Evolutionary conservation across 2,888 invertebrate species (phyloP).

Genomic region (Drosophila putrida): DNA sequence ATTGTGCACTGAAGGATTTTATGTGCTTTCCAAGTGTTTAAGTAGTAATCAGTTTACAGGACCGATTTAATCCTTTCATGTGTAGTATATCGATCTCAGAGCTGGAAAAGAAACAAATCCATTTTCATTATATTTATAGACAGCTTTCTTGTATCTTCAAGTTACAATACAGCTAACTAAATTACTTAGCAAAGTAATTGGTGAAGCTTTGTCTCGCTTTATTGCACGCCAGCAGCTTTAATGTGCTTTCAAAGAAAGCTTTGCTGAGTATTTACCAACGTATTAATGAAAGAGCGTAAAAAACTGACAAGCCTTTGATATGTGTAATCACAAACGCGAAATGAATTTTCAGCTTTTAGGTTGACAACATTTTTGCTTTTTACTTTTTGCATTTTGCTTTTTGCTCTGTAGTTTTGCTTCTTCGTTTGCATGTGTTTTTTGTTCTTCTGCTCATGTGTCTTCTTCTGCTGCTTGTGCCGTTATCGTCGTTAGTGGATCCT

Average conservation of each 20-base stretch:
- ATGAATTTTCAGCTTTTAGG: constrained; percentile 17
- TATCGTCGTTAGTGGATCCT: constrained; percentile 44
- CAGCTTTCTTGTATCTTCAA: neutral
- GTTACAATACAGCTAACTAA: too few species aligned
- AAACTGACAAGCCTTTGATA: constrained; percentile 21
- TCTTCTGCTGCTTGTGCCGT: constrained; percentile 5
- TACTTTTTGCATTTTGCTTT: constrained; percentile 9
- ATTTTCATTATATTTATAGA: too few species aligned
- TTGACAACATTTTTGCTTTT: constrained; percentile 11
- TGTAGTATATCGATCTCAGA: neutral
- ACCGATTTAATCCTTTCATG: neutral
- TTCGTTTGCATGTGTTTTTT: neutral
- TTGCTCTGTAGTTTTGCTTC: neutral
- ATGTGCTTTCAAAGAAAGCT: constrained; percentile 6
- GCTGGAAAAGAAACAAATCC: too few species aligned
- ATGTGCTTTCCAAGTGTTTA: neutral
- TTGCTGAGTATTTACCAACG: neutral
- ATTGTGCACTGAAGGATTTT: neutral
- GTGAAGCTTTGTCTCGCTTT: neutral
- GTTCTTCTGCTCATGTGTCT: neutral
- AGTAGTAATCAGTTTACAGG: too few species aligned
- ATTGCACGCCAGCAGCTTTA: neutral
- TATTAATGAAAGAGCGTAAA: constrained; percentile 1
- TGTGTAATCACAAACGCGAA: constrained; percentile 12
- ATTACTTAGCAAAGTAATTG: too few species aligned